phyloP scores from a whole-genome alignment of 2,113 vertebrate genomes.

The Melanostigma gelatinosum region DNA sequence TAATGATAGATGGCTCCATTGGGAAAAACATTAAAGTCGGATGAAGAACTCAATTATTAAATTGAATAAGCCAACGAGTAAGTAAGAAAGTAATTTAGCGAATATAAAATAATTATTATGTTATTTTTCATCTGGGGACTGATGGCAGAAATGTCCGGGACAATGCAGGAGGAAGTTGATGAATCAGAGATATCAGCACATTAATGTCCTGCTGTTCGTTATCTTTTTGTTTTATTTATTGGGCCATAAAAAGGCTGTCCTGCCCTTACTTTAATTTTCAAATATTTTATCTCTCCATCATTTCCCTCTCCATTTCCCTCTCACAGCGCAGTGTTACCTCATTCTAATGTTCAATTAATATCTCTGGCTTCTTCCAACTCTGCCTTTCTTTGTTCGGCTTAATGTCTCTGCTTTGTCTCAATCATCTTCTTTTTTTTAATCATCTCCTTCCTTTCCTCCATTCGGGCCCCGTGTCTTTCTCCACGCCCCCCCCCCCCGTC shows the following conservation, averaged over 20 bases:
- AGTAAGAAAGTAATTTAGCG: constrained; percentile 55
- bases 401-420: constrained; percentile 24
- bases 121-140: constrained; percentile 9
- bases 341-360: constrained; percentile 77
- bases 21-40: constrained; percentile 53
- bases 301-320: constrained; percentile 66
- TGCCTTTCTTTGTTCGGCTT: constrained; percentile 44
- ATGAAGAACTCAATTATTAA: constrained; percentile 59
- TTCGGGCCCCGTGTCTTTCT: neutral
- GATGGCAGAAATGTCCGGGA: constrained; percentile 21
- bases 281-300: constrained; percentile 72
- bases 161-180: constrained; percentile 12
- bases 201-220: constrained; percentile 61
- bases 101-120: constrained; percentile 46
- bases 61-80: constrained; percentile 40
- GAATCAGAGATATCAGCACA: constrained; percentile 50
- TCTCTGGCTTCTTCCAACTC: constrained; percentile 57
- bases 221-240: constrained; percentile 64
- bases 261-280: constrained; percentile 63
- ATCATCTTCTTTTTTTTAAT: constrained; percentile 30
- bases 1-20: constrained; percentile 44
- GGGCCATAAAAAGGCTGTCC: constrained; percentile 32
- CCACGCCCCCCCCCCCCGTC: constrained; percentile 2
- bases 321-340: constrained; percentile 81
- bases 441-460: constrained; percentile 24